Percentiles rank a stretch among this genome's conserved stretches.
Conservation (phyloP, 2,888 invertebrate genomes). For the Linnaemya tessellans region DNA sequence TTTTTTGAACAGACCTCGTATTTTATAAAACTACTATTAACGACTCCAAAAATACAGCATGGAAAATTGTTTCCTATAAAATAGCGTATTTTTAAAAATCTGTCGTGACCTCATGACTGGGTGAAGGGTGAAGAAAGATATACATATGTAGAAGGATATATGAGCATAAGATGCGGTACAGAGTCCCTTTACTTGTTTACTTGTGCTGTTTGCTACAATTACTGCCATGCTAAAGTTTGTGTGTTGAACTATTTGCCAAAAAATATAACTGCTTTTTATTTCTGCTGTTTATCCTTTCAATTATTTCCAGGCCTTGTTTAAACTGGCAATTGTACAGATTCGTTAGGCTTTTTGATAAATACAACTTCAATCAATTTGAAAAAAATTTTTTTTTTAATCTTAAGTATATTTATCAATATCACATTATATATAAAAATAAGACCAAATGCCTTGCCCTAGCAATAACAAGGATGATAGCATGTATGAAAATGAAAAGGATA, state of each 20-base stretch:
- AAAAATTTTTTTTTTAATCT: slow-evolving; percentile 61
- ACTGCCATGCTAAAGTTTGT: neutral
- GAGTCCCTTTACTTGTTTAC: too few species aligned
- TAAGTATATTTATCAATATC: slow-evolving; percentile 64
- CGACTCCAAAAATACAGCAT: too few species aligned
- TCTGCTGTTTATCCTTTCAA: neutral
- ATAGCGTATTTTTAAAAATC: too few species aligned
- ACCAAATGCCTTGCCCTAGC: neutral
- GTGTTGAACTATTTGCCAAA: neutral
- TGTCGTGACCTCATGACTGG: too few species aligned
- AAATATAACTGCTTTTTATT: neutral
- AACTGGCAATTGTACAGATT: neutral
- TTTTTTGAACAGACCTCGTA: too few species aligned
- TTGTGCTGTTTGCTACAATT: neutral
- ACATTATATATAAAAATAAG: slow-evolving; percentile 54
- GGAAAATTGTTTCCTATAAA: too few species aligned
- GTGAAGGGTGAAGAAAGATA: too few species aligned
- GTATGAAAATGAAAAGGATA: slow-evolving; percentile 6
- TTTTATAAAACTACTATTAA: too few species aligned
- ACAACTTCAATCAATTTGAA: slow-evolving; percentile 36
- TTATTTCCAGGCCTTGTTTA: neutral
- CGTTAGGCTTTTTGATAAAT: slow-evolving; percentile 14
- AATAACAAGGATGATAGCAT: slow-evolving; percentile 41
- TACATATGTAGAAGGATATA: too few species aligned
- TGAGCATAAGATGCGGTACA: too few species aligned